A percentile compares a stretch with the other conserved stretches of the same genome.
Evolutionary conservation across 2,888 invertebrate species (phyloP).

Genomic region (Andrena hattorfiana): DNA sequence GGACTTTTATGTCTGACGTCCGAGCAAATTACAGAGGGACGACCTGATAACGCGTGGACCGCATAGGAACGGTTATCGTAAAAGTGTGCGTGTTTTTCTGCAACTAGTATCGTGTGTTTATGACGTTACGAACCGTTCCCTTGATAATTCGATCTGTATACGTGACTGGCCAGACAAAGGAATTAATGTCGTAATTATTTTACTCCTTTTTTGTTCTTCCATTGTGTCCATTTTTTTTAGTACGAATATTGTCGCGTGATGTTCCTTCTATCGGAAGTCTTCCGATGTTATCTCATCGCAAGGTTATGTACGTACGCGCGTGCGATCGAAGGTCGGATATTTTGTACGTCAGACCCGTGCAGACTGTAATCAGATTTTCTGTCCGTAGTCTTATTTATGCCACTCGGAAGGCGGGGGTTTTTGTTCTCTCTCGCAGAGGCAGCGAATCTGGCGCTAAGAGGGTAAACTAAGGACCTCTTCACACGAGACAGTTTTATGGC

Average conservation of each 20-base stretch:
- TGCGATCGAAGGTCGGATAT: background rate
- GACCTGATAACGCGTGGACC: background rate
- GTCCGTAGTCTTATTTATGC: background rate
- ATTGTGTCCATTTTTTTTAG: background rate
- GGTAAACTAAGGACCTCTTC: background rate
- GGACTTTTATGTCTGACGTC: slow-evolving; percentile 23
- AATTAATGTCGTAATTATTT: background rate
- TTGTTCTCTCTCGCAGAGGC: background rate
- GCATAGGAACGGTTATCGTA: slow-evolving; percentile 11
- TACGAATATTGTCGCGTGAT: background rate
- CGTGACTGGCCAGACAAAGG: background rate
- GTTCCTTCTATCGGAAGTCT: background rate
- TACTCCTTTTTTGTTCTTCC: background rate
- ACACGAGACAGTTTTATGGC: too few species aligned
- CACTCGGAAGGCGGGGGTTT: background rate
- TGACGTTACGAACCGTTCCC: slow-evolving; percentile 18
- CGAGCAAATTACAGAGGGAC: background rate
- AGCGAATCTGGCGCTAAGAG: background rate
- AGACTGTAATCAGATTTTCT: background rate
- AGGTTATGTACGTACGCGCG: background rate
- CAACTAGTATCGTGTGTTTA: slow-evolving; percentile 20
- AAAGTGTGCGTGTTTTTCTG: slow-evolving; percentile 10
- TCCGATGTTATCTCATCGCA: background rate
- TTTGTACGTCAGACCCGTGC: background rate
- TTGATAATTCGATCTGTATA: background rate